These are phyloP conservation scores for Ceratotherium simum DNA, from an alignment of 2,113 vertebrate species.

Conservation along the genomic window DNA sequence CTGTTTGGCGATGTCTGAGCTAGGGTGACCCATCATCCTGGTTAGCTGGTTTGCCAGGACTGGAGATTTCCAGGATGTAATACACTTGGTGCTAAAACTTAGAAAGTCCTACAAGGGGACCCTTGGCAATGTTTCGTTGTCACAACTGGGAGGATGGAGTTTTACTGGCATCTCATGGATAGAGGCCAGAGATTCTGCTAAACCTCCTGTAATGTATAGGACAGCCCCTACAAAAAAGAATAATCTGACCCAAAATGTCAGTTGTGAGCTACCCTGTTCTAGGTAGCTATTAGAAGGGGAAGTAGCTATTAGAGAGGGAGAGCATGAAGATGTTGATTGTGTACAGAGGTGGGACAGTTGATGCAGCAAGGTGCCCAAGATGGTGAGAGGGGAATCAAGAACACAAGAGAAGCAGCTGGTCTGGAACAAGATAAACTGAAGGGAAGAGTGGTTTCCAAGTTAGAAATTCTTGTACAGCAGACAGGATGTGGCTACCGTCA, in stretches of 20 bases:
- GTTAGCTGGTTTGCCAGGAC: not conserved
- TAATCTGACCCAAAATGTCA: not conserved
- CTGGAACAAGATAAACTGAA: not conserved
- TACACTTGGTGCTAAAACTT: not conserved
- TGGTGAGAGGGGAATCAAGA: not conserved
- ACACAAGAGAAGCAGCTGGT: not conserved
- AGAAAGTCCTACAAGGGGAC: not conserved
- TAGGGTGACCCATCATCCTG: not conserved
- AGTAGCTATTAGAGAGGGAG: not conserved
- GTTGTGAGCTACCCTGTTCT: not conserved
- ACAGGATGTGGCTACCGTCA: not conserved
- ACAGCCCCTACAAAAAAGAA: not conserved
- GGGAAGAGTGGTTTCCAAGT: not conserved
- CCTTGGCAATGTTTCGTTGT: not conserved
- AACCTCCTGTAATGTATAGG: not conserved
- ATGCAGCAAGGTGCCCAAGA: not conserved
- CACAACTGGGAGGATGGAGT: fast-evolving
- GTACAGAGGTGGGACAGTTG: no score
- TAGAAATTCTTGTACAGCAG: not conserved
- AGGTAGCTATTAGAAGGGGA: no score
- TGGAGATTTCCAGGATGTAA: not conserved
- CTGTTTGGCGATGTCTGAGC: not conserved
- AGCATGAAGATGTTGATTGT: no score
- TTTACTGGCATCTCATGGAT: not conserved
- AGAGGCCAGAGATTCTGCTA: not conserved